Conservation (phyloP, 2,113 vertebrate species). For the Oceanodroma tethys region DNA sequence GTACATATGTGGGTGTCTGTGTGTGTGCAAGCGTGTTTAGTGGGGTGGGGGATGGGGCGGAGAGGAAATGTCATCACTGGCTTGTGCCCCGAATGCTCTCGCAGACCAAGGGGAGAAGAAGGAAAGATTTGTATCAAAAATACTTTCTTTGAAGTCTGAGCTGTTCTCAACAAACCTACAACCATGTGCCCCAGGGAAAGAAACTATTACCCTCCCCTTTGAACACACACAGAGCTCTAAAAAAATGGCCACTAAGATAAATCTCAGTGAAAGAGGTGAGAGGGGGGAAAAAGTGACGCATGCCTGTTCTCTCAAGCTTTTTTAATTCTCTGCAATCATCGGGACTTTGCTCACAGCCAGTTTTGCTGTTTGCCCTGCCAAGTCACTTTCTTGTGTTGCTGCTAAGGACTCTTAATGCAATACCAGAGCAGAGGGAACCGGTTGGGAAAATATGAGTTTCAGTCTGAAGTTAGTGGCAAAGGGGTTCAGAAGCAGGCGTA, state of each 20-base stretch:
- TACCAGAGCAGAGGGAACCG: background rate
- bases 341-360: background rate
- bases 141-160: background rate
- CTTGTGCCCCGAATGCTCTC: background rate
- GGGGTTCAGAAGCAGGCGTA: background rate
- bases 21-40: conserved; percentile 24
- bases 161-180: background rate
- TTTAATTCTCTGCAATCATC: background rate
- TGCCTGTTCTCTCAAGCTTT: background rate
- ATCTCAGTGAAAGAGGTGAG: background rate
- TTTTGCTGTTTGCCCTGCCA: background rate
- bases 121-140: conserved; percentile 8
- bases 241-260: background rate
- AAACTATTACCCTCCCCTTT: background rate
- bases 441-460: background rate
- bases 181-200: background rate
- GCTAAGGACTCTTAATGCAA: background rate
- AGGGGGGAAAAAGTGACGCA: background rate
- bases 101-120: background rate
- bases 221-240: background rate
- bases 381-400: background rate
- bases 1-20: conserved; percentile 57
- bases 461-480: background rate
- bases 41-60: background rate
- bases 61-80: conserved; percentile 43